These are phyloP conservation scores for Stichodactyla mertensii DNA, from an alignment of 64 coral and sea anemone species.

Conservation along the genomic window DNA sequence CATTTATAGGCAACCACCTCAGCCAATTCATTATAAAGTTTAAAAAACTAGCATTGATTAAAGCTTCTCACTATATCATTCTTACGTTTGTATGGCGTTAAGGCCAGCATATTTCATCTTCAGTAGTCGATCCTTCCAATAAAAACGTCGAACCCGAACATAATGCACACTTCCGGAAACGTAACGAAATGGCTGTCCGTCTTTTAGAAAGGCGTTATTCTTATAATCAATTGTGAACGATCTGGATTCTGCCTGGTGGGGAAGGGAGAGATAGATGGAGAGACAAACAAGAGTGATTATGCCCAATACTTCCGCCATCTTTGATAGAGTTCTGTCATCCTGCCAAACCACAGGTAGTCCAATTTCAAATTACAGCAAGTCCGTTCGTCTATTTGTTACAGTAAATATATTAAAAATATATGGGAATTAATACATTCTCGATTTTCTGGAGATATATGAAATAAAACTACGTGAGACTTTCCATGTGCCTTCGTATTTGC, in stretches of 20 bases:
- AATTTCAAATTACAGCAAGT: too few relatives aligned
- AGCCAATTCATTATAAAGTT: too few relatives aligned
- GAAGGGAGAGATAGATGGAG: background rate
- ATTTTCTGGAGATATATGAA: too few relatives aligned
- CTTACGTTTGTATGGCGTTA: constrained; percentile 84
- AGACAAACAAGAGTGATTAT: background rate
- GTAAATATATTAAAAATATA: too few relatives aligned
- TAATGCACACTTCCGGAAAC: constrained; percentile 95
- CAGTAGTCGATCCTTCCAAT: constrained; percentile 80
- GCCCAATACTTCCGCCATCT: background rate
- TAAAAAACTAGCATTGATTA: too few relatives aligned
- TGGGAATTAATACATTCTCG: too few relatives aligned
- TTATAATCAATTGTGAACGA: constrained; percentile 86
- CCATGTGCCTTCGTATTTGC: too few relatives aligned
- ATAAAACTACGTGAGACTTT: too few relatives aligned
- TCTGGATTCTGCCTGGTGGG: constrained; percentile 21
- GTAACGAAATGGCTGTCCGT: constrained; percentile 93
- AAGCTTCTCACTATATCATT: background rate
- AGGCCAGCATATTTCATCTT: constrained; percentile 82
- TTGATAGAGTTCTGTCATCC: background rate
- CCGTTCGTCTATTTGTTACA: too few relatives aligned
- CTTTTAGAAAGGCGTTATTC: constrained; percentile 79
- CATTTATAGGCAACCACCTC: too few relatives aligned
- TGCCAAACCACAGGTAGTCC: too few relatives aligned
- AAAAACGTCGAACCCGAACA: constrained; percentile 59